Conservation (phyloP, 2,888 invertebrate species). For the Stratiomys singularior region DNA sequence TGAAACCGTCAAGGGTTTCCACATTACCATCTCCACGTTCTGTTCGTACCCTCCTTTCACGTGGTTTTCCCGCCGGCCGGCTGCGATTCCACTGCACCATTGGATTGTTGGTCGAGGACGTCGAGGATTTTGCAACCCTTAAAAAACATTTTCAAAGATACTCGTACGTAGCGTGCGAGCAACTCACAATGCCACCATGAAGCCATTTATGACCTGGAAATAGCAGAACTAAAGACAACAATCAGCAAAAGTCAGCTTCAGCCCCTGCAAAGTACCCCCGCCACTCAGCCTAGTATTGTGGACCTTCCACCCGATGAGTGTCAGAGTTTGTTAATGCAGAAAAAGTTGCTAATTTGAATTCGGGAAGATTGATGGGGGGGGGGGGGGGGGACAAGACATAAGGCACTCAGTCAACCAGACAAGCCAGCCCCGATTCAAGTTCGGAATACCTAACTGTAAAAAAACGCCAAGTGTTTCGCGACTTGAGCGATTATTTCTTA, state of each 20-base stretch:
- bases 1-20: conserved; percentile 22
- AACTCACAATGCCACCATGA: conserved; percentile 9
- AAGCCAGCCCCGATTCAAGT: not conserved
- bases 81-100: not conserved
- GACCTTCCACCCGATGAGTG: not conserved
- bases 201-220: conserved; percentile 38
- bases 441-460: conserved; percentile 46
- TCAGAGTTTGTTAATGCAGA: not conserved
- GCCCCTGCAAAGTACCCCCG: not conserved
- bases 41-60: not conserved
- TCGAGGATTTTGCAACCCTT: conserved; percentile 7
- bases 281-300: not conserved
- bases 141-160: not conserved
- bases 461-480: conserved; percentile 36
- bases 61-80: not conserved
- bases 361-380: no score
- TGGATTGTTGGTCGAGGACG: not conserved
- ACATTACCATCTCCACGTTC: not conserved
- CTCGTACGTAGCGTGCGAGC: not conserved
- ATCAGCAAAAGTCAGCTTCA: no score
- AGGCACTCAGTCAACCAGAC: no score
- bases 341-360: not conserved
- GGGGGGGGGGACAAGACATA: not conserved
- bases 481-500: conserved; percentile 29
- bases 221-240: not conserved